Evolutionary conservation across 2,888 invertebrate species (phyloP), one percentile per base, ranked within the genome.

Genomic region (Bellardia pandia): DNA sequence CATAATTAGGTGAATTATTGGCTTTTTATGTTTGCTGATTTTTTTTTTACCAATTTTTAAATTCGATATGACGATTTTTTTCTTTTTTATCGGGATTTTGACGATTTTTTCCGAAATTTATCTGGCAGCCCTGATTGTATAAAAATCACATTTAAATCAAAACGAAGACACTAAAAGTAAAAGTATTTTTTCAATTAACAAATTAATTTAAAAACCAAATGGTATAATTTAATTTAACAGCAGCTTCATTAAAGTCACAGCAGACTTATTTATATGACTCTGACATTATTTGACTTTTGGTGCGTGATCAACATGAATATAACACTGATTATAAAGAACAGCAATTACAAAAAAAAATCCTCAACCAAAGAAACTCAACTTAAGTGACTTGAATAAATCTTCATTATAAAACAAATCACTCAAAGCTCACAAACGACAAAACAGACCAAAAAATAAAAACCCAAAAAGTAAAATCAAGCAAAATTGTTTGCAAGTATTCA

Each of bases 261-360:
- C 60, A 58, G 30, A 23, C 58, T 30, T 23, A 14, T 56, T 8
- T 13, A 42, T 51, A 62, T 48, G 37, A 48, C 37, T 58, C n/a
- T 64, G 45, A 45, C 48, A 64, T 58, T 66, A 23, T 56, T 64
- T 77, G 53, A 56, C 62, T 77, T 56, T 37, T n/a, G 62, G 74
- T 78, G 77, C 81, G 78, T 86, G 86, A 82, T 74, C 62, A 77
- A 77, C 66, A 74, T 75, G 53, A 56, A 74, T 74, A 77, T 53
- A 53, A 48, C 53, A 16, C 9, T 56, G 72, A 77, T 85, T 71
- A 56, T 16, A 23, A 42, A 48, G 14, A 48, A n/a, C 9, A 62
- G 51, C 48, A 76, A 66, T 42, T 64, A 30, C 33, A 33, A 11
- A 51, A 16, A 9, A 51, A 74, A 74, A 45, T 58, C n/a, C 51